Base-by-base conservation (phyloP, 2,888 invertebrate genomes). In the Patella caerulea region DNA sequence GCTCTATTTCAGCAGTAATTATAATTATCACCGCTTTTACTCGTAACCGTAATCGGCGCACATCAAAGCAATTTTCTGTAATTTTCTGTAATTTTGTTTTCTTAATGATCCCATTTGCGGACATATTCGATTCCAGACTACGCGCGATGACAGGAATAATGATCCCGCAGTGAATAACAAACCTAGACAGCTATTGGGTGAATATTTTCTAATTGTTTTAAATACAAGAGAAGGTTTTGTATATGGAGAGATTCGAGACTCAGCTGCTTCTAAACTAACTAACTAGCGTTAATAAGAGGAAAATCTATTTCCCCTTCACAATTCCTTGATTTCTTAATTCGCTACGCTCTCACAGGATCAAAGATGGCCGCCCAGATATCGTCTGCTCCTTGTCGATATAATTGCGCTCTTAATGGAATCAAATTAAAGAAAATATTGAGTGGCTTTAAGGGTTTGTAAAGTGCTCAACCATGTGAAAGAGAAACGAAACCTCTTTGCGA, bases 21-120 rank as follows among this genome's bases (percentile, higher is more conserved):
- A 80, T 80, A 75, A 80, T 80, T 80, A 73, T 77, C 70, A 71
- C 73, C 69, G 75, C 75, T 80, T 80, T 80, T 79, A 76, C 73
- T 75, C 56, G 71, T 75, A 75, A 78, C 73, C 54, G 76, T 80
- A 80, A 80, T 80, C 77, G 78, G 69, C 69, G 55, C 75, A 75
- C 73, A 80, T 80, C 78, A 72, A 76, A 78, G 80, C 73, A 75
- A 80, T 80, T 80, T 80, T 78, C 78, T 75, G 76, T 78, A 78
- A 80, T 80, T 80, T 78, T 78, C 75, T 78, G 75, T 71, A 78
- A 80, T 80, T 80, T 78, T 71, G 75, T 72, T 72, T 70, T 72
- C 71, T 75, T 80, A 80, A 80, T 80, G 73, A 75, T 73, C 72
- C 73, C 59, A 75, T 78, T 78, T 78, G 53, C 72, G 59, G 73